A percentile compares a stretch with the other conserved stretches of the same genome.
Evolutionary conservation across 2,113 vertebrate genomes (phyloP).

Genomic region (Donacobius atricapilla): DNA sequence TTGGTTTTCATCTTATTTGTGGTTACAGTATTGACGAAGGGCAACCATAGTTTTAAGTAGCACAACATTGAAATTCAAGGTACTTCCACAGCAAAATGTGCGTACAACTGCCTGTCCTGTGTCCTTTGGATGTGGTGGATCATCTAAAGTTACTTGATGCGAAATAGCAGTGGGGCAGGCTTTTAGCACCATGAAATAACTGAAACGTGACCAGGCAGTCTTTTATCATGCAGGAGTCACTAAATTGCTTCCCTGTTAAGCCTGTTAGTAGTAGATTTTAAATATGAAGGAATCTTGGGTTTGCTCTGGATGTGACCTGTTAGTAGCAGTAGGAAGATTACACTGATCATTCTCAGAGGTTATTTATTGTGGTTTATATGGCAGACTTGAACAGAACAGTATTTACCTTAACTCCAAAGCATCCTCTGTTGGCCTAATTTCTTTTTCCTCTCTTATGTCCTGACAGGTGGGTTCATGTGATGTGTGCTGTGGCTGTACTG

Average conservation of each 20-base stretch:
- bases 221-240: neutral
- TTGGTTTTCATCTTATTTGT: neutral
- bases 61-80: neutral
- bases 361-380: neutral
- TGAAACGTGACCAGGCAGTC: neutral
- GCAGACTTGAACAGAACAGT: neutral
- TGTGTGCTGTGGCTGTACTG: constrained; percentile 93
- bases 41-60: neutral
- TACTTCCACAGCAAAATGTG: neutral
- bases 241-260: neutral
- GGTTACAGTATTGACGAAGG: neutral
- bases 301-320: neutral
- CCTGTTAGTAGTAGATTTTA: neutral
- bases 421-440: neutral
- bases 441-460: neutral
- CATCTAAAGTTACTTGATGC: neutral
- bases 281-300: neutral
- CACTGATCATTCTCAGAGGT: neutral
- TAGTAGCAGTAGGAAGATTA: neutral
- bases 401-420: neutral
- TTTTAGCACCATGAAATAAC: neutral
- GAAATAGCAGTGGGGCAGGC: neutral
- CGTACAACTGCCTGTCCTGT: neutral
- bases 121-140: neutral
- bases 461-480: constrained; percentile 94